Evolutionary conservation across 2,888 invertebrate genomes (phyloP).

Genomic region (Electrophaes corylata): DNA sequence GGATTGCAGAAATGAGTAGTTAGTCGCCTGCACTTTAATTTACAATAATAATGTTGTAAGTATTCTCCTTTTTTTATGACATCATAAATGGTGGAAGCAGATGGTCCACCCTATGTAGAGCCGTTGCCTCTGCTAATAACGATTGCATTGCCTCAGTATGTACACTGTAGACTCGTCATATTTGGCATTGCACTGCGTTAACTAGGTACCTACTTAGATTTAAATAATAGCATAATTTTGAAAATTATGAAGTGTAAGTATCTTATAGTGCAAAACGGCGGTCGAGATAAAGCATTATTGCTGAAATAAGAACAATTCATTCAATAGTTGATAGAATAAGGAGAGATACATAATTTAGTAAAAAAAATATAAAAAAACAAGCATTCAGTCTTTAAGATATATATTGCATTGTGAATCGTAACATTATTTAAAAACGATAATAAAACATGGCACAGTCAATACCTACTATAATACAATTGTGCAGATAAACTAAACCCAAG

Average conservation of each 20-base stretch:
- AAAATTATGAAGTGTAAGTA: too few relatives aligned
- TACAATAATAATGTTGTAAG: too few relatives aligned
- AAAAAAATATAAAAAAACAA: slow-evolving; percentile 24
- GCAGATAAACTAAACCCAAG: slow-evolving; percentile 24
- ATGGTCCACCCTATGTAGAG: too few relatives aligned
- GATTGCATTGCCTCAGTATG: too few relatives aligned
- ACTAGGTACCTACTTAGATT: too few relatives aligned
- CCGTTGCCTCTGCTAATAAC: too few relatives aligned
- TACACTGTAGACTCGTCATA: too few relatives aligned
- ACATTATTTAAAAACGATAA: slow-evolving; percentile 6
- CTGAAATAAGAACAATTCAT: slow-evolving; percentile 2
- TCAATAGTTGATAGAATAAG: neutral
- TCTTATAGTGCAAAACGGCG: too few relatives aligned
- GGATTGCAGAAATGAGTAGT: neutral
- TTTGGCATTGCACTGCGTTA: too few relatives aligned
- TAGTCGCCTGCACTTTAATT: neutral
- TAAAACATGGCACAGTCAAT: slow-evolving; percentile 30
- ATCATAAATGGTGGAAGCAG: too few relatives aligned
- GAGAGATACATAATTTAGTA: slow-evolving; percentile 5
- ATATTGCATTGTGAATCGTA: slow-evolving; percentile 9
- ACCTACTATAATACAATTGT: slow-evolving; percentile 8
- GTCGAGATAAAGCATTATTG: neutral
- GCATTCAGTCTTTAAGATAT: slow-evolving; percentile 36
- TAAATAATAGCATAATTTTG: too few relatives aligned
- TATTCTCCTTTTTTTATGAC: too few relatives aligned